Evolutionary conservation across 2,113 vertebrate genomes (phyloP), one percentile per base, ranked within the genome.

Genomic region (Oophaga pumilio): DNA sequence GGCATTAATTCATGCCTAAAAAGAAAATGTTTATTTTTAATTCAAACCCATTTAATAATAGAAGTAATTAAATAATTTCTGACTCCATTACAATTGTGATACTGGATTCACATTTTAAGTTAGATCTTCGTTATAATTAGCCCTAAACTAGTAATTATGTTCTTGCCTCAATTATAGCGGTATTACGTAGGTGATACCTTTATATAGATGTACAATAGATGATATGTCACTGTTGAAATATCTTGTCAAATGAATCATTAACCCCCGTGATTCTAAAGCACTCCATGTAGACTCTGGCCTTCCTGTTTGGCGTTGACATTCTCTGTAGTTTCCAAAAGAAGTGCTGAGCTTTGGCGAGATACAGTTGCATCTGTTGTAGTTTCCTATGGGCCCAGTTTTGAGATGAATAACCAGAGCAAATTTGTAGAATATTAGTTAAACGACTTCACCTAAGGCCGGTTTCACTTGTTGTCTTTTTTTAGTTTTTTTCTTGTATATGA

Each of bases 351-450:
- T 66, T 82, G 80, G 60, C 80, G 52, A 8, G 18, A 66, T 66
- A 82, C 22, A 15, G 60, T 24, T 82, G 6, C 60, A 64, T 82
- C 80, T 82, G 80, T 24, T 82, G 80, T 82, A 68, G 18, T 62
- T 82, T 82, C 43, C 60, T 64, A 59, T 64, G 49, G 22, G 59
- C 17, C 52, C 13, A 13, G 11, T n/a, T 24, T 24, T 14, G 43
- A 66, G 20, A 12, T 50, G 43, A 66, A 49, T n/a, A 82, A 82
- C 17, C 26, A 62, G 5, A 62, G 9, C 12, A 4, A 4, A 4
- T 71, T 71, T 33, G 18, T 26, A 13, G 12, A 69, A 24, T 14
- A 69, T 69, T 69, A 26, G 66, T 24, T 66, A 66, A 24, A 66
- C 62, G 24, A 2, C n/a, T 17, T 1, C 57, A 59, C 17, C 33